Evolutionary conservation across 2,888 invertebrate species (phyloP).

Genomic region (Bugulina stolonifera): DNA sequence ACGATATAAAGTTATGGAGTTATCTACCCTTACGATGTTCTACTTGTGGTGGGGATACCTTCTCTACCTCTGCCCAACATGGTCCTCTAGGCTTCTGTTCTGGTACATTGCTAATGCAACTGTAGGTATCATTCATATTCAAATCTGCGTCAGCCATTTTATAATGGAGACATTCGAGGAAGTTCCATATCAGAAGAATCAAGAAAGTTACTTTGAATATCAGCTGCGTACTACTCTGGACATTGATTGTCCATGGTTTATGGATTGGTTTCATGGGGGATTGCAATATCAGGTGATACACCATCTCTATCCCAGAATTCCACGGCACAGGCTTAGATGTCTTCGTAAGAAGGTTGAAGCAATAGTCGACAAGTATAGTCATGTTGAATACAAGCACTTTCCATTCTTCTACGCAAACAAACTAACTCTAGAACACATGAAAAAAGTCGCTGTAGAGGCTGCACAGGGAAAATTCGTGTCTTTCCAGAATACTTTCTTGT

Average conservation of each 20-base stretch:
- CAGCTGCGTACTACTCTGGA: slow-evolving; percentile 22
- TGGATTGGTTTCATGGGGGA: slow-evolving; percentile 21
- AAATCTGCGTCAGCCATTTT: slow-evolving; percentile 21
- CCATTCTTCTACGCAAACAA: slow-evolving; percentile 6
- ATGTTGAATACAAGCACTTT: slow-evolving; percentile 11
- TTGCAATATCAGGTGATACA: slow-evolving; percentile 1
- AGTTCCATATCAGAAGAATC: slow-evolving; percentile 4
- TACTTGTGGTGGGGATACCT: slow-evolving; percentile 20
- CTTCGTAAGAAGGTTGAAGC: slow-evolving; percentile 4
- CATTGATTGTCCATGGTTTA: not conserved
- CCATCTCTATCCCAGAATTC: slow-evolving; percentile 20
- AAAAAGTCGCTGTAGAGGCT: not conserved
- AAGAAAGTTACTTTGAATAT: slow-evolving; percentile 12
- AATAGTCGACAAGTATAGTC: not conserved
- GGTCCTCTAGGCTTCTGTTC: slow-evolving; percentile 12
- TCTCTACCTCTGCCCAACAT: slow-evolving; percentile 21
- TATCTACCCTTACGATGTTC: not conserved
- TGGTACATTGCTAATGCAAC: slow-evolving; percentile 25
- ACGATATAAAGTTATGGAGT: slow-evolving; percentile 14
- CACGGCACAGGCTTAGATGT: not conserved
- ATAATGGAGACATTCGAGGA: slow-evolving; percentile 23
- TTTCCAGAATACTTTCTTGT: slow-evolving; percentile 13
- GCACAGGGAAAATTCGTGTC: not conserved
- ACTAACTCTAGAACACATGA: slow-evolving; percentile 7
- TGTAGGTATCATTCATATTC: slow-evolving; percentile 16